Percentiles rank a stretch among this genome's conserved stretches.
Evolutionary conservation across 2,113 vertebrate species (phyloP).

Genomic region (Gnathonemus echidnorhynchus): DNA sequence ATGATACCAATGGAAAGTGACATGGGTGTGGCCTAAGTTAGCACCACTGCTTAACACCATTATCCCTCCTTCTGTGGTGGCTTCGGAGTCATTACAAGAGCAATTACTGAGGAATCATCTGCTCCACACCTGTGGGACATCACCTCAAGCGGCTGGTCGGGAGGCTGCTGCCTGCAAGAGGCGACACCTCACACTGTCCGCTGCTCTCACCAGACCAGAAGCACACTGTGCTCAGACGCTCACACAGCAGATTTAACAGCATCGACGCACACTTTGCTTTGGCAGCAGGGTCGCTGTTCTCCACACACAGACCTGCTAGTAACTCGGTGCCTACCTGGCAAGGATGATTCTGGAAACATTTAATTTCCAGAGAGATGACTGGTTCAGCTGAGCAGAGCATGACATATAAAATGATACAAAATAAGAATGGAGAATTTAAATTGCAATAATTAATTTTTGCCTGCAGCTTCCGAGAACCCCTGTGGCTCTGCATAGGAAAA

Average conservation of each 20-base stretch:
- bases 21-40: slow-evolving; percentile 1
- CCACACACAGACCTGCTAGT: background rate
- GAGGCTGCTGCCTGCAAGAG: background rate
- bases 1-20: slow-evolving; percentile 13
- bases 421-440: background rate
- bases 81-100: background rate
- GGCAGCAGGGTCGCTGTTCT: background rate
- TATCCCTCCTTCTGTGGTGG: background rate
- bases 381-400: background rate
- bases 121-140: background rate
- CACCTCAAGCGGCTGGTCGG: background rate
- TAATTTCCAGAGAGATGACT: background rate
- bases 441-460: background rate
- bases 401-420: background rate
- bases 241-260: slow-evolving; percentile 1
- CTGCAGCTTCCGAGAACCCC: background rate
- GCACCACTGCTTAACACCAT: background rate
- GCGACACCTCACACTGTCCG: background rate
- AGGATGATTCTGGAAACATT: background rate
- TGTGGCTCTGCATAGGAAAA: background rate
- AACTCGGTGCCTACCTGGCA: background rate
- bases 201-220: background rate
- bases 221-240: background rate
- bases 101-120: slow-evolving; percentile 1
- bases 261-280: background rate